Conservation (phyloP, 64 coral and sea anemone genomes). For the Dendrophyllia cribrosa region DNA sequence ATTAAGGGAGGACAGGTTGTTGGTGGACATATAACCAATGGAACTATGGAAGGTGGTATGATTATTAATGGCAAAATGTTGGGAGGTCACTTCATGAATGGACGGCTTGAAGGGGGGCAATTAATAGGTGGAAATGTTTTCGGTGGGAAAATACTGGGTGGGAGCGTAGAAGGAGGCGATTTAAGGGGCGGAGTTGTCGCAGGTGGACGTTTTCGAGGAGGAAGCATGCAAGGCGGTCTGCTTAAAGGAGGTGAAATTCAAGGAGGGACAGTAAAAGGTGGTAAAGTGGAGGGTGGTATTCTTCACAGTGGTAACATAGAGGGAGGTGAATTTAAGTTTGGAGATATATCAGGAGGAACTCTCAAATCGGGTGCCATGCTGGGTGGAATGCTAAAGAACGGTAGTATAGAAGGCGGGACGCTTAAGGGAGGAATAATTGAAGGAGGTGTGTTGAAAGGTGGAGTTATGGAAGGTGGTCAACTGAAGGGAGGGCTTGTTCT, state of each 20-base stretch:
- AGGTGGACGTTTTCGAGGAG: constrained; percentile 80
- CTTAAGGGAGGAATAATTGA: constrained; percentile 87
- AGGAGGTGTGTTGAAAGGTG: constrained; percentile 94
- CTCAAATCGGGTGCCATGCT: constrained; percentile 85
- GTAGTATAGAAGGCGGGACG: constrained; percentile 93
- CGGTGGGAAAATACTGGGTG: constrained; percentile 83
- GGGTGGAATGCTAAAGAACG: constrained; percentile 90
- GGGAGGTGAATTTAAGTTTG: constrained; percentile 79
- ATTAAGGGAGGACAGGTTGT: constrained; percentile 89
- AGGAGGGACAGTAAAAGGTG: constrained; percentile 81
- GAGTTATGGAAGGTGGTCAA: constrained; percentile 95
- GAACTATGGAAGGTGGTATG: constrained; percentile 85
- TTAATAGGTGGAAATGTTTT: constrained; percentile 82
- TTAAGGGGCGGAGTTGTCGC: constrained; percentile 90
- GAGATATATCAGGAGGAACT: constrained; percentile 88
- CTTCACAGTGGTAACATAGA: constrained; percentile 86
- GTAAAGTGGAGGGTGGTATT: constrained; percentile 87
- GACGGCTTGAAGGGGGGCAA: constrained; percentile 85
- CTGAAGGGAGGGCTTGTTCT: constrained; percentile 92
- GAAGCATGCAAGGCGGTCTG: constrained; percentile 89
- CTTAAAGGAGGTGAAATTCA: constrained; percentile 81
- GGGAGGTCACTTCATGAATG: constrained; percentile 83
- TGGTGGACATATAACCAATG: constrained; percentile 85
- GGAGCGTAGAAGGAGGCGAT: constrained; percentile 84
- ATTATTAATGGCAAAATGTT: constrained; percentile 80